Base-by-base conservation (phyloP, 2,113 vertebrate species). In the Paedocypris sp. region DNA sequence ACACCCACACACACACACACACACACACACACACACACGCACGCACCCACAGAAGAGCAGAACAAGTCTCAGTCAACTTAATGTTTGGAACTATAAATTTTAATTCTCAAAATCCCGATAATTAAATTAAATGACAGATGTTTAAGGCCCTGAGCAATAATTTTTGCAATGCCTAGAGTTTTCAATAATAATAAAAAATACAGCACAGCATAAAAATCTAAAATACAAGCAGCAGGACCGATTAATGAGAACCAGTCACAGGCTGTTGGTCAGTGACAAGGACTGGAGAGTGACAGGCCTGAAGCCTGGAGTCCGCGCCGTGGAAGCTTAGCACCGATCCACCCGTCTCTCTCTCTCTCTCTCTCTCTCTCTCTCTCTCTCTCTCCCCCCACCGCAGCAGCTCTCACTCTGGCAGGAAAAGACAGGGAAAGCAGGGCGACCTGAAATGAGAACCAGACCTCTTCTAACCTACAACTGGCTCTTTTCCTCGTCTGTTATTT, bases 371-470 rank as follows among this genome's bases (percentile, higher is more conserved):
- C n/a, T n/a, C n/a, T n/a, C n/a, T n/a, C n/a, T n/a, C 62, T 67
- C 64, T 77, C 57, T 75, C 72, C 75, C 75, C 70, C 65, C 67
- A 76, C 67, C 33, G 53, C 77, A 74, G 75, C 75, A 75, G 81
- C 79, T 81, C 67, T 80, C 74, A 77, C 73, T 72, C 76, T 82
- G 80, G 81, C 75, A 75, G 75, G 63, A 68, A 70, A 76, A 75
- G 71, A 75, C 76, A 79, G 77, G 54, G 75, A 83, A n/a, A 79
- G 71, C 79, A 77, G 79, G 80, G 76, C 74, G 23, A 70, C 46
- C 77, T 73, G 23, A 70, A 87, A 87, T 85, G 82, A 86, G 79
- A 87, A 87, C 80, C 85, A 87, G 84, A 82, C 80, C 77, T 76
- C 60, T 60, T 81, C 80, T 75, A 77, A 75, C 79, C 80, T 69